Percentiles rank a stretch among this genome's conserved stretches.
Evolutionary conservation across 1,140 invertebrate genomes (phyloP).

Genomic region (Camponotus vicinus): DNA sequence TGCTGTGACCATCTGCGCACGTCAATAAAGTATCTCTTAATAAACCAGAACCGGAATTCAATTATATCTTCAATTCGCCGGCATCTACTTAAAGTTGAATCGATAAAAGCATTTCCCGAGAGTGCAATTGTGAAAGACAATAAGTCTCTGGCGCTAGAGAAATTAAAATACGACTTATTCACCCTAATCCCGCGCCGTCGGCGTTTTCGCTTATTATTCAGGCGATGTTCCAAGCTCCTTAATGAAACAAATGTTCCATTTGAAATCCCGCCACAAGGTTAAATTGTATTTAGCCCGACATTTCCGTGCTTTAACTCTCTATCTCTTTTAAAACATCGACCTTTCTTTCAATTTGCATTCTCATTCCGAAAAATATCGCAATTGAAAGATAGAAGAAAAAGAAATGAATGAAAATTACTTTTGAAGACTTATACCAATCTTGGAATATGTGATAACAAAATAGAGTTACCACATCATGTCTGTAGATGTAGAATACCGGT

Average conservation of each 20-base stretch:
- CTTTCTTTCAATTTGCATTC: neutral
- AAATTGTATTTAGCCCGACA: slow-evolving; percentile 69
- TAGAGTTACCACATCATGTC: too few species aligned
- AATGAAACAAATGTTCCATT: slow-evolving; percentile 71
- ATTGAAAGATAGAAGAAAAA: too few species aligned
- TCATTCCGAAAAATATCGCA: slow-evolving; percentile 36
- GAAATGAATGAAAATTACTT: too few species aligned
- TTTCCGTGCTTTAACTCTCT: slow-evolving; percentile 53
- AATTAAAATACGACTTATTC: slow-evolving; percentile 68
- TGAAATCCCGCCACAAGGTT: slow-evolving; percentile 67
- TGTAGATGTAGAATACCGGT: too few species aligned
- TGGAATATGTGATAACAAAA: too few species aligned
- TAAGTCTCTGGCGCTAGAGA: slow-evolving; percentile 23
- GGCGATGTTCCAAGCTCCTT: slow-evolving; percentile 60
- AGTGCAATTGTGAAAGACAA: slow-evolving; percentile 49
- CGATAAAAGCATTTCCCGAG: slow-evolving; percentile 47
- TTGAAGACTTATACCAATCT: too few species aligned
- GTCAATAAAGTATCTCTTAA: slow-evolving; percentile 55
- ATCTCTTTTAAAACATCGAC: slow-evolving; percentile 30
- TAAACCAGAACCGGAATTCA: slow-evolving; percentile 50
- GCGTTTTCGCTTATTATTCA: slow-evolving; percentile 67
- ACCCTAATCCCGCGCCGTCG: slow-evolving; percentile 52
- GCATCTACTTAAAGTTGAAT: slow-evolving; percentile 59
- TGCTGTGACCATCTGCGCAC: slow-evolving; percentile 87
- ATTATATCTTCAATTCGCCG: slow-evolving; percentile 51